Base-by-base conservation (phyloP, 2,113 vertebrate genomes). In the Lasiurus cinereus region DNA sequence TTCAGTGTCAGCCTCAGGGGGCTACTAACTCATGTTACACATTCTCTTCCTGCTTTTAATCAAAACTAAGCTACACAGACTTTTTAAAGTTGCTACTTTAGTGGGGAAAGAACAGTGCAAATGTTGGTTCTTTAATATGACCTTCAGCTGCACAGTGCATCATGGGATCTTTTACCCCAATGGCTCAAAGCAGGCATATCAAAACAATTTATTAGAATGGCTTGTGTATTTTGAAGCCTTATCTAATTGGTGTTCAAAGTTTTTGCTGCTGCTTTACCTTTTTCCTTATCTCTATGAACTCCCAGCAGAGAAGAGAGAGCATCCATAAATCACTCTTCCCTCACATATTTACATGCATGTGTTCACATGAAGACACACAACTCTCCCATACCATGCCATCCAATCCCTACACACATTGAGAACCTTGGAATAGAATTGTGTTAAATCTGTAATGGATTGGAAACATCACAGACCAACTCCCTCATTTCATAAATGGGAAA, bases 31-130 rank as follows among this genome's bases (percentile, higher is more conserved):
- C 80, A 91, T 46, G 86, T 72, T 94, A 24, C 59, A 95, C 91
- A 91, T 93, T 36, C 19, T 94, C 18, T 97, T 78, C 10, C 48
- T 84, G 39, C 79, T 93, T 96, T 96, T 93, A 95, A 96, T 94
- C 86, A 95, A 70, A 94, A 54, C 15, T 67, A 96, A 83, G 67
- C 79, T 70, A 43, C 73, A 79, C 29, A 94, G 83, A 88, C 13
- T 33, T 80, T 87, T 78, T 92, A 31, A 31, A 73, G 22, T 85
- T 74, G 16, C 36, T 78, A 36, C 31, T 88, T 84, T 9, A 36
- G 50, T 70, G 67, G 43, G 70, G 50, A 88, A 89, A 96, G 70
- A 95, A 77, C 29, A 91, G 54, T 77, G 46, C 46, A 87, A 90
- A 84, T 5, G 0, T 7, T 89, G 74, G 33, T 48, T 86, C 70